These are phyloP conservation scores for Eristalis intricaria DNA, from an alignment of 2,888 invertebrate species.

Conservation along the genomic window DNA sequence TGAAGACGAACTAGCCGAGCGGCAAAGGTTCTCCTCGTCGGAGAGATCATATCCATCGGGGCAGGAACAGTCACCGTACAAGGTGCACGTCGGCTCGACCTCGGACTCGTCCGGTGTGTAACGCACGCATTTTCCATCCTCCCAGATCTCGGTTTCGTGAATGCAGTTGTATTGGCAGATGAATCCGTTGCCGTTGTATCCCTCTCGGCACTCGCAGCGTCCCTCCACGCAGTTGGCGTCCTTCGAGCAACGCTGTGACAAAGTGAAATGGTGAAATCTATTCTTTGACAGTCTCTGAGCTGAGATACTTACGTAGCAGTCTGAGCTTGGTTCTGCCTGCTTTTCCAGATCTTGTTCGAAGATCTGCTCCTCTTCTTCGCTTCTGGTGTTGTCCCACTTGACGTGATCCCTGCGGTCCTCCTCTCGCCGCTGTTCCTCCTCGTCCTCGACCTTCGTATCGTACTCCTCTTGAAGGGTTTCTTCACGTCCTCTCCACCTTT, in stretches of 20 bases:
- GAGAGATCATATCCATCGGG: constrained; percentile 82
- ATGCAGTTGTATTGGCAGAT: constrained; percentile 77
- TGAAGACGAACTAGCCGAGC: constrained; percentile 65
- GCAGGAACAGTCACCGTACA: constrained; percentile 81
- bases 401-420: constrained; percentile 3
- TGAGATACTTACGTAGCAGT: constrained; percentile 53
- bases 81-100: constrained; percentile 77
- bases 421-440: constrained; percentile 21
- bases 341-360: constrained; percentile 6
- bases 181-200: constrained; percentile 88
- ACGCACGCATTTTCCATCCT: constrained; percentile 77
- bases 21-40: constrained; percentile 77
- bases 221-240: constrained; percentile 93
- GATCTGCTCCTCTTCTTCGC: constrained; percentile 8
- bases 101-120: constrained; percentile 76
- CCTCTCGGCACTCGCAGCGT: constrained; percentile 85
- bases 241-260: constrained; percentile 78
- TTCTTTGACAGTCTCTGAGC: not conserved
- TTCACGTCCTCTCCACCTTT: not conserved
- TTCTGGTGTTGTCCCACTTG: constrained; percentile 3
- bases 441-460: not conserved
- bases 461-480: not conserved
- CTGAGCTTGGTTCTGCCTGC: constrained; percentile 41
- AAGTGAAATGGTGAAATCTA: not conserved
- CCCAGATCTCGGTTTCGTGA: constrained; percentile 77